Percentiles rank a stretch among this genome's conserved stretches.
Evolutionary conservation across 2,888 invertebrate species (phyloP).

Genomic region (Exocentrus adspersus): DNA sequence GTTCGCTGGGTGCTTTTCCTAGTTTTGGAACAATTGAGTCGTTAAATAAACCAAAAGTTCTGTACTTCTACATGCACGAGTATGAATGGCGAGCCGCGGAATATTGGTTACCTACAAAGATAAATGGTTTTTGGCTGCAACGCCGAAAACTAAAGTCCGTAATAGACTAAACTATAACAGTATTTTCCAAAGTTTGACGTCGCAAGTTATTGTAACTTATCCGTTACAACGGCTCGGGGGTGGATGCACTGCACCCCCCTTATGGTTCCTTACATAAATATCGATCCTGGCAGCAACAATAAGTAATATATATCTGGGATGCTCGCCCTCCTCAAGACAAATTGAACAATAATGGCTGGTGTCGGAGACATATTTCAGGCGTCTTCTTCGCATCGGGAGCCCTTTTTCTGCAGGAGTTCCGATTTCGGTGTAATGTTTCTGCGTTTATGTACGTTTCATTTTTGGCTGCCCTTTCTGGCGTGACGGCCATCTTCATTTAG

Average conservation of each 20-base stretch:
- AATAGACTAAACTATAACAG: constrained; percentile 30
- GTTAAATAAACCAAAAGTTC: not conserved
- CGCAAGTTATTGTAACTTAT: constrained; percentile 27
- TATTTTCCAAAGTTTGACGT: constrained; percentile 28
- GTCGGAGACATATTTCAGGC: constrained; percentile 45
- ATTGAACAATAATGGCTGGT: constrained; percentile 46
- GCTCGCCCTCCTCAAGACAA: constrained; percentile 42
- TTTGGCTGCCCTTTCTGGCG: constrained; percentile 11
- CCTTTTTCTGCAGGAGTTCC: constrained; percentile 28
- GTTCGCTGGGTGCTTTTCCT: no score
- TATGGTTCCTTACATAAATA: constrained; percentile 31
- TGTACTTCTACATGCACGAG: not conserved
- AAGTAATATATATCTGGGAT: constrained; percentile 32
- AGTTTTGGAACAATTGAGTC: no score
- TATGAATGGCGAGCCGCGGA: not conserved
- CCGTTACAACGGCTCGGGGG: constrained; percentile 18
- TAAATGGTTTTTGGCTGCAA: constrained; percentile 23
- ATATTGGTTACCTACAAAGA: constrained; percentile 18
- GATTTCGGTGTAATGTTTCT: constrained; percentile 27
- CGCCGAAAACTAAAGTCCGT: constrained; percentile 26
- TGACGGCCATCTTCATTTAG: constrained; percentile 11
- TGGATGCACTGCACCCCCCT: constrained; percentile 14
- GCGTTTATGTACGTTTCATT: constrained; percentile 25
- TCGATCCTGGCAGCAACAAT: constrained; percentile 35
- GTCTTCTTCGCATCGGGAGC: constrained; percentile 35